Percentiles rank a stretch among this genome's conserved stretches.
These are phyloP conservation scores for Phocoena phocoena DNA, from an alignment of 2,113 vertebrate genomes.

Conservation along the genomic window DNA sequence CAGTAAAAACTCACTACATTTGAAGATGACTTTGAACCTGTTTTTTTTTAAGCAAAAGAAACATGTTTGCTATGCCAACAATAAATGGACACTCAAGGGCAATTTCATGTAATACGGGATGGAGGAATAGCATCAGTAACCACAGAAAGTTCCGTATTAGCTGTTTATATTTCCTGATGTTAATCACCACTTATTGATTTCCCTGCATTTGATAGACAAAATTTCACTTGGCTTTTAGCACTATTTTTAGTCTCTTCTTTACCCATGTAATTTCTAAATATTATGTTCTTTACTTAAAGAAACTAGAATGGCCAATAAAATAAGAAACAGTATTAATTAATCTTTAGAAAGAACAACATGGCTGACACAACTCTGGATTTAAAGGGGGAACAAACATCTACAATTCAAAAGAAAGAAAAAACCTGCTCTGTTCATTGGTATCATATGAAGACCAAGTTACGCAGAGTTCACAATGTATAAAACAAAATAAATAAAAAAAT, in stretches of 20 bases:
- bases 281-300: not conserved
- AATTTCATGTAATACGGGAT: not conserved
- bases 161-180: not conserved
- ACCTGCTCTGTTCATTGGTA: not conserved
- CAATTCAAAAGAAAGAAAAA: not conserved
- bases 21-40: not conserved
- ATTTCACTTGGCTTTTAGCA: not conserved
- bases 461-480: not conserved
- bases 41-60: conserved; percentile 14
- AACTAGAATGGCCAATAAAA: not conserved
- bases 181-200: not conserved
- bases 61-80: not conserved
- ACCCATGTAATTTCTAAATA: not conserved
- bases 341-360: not conserved
- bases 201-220: not conserved
- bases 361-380: not conserved
- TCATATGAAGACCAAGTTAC: not conserved
- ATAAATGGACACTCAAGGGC: not conserved
- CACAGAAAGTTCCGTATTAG: not conserved
- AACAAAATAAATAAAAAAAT: not conserved
- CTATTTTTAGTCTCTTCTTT: not conserved
- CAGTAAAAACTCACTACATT: not conserved
- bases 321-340: not conserved
- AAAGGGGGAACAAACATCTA: not conserved
- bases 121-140: not conserved